Conservation (phyloP, 1,140 invertebrate genomes). For the Caenorhabditis brenneri region DNA sequence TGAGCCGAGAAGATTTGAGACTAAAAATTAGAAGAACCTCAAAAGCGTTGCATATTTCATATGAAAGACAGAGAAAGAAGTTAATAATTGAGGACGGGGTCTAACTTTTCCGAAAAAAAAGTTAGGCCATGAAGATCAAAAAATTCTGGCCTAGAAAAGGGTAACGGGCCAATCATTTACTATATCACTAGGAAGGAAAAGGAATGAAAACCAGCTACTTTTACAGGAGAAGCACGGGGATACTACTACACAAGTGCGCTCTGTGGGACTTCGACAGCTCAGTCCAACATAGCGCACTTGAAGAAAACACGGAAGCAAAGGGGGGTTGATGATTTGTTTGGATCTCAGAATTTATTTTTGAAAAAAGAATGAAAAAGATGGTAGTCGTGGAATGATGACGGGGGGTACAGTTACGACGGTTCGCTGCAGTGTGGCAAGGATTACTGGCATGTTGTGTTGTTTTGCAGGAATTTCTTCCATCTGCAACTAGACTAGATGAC, state of each 20-base stretch:
- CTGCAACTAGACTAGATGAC: neutral
- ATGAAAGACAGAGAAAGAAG: neutral
- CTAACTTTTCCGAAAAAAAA: neutral
- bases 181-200: constrained; percentile 18
- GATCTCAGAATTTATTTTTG: no score
- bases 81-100: no score
- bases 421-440: neutral
- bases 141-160: neutral
- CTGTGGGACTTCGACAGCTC: neutral
- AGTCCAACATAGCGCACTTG: neutral
- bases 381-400: neutral
- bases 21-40: neutral
- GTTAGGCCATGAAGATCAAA: neutral
- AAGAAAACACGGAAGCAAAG: neutral
- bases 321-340: neutral
- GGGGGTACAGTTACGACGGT: neutral
- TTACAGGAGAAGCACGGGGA: neutral
- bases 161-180: neutral
- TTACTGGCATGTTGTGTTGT: neutral
- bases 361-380: no score
- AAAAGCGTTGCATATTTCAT: neutral
- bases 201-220: constrained; percentile 33
- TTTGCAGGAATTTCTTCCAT: constrained; percentile 33
- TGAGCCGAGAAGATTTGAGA: no score
- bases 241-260: neutral